Evolutionary conservation across 2,113 vertebrate genomes (phyloP).

Genomic region (Amia ocellicauda): DNA sequence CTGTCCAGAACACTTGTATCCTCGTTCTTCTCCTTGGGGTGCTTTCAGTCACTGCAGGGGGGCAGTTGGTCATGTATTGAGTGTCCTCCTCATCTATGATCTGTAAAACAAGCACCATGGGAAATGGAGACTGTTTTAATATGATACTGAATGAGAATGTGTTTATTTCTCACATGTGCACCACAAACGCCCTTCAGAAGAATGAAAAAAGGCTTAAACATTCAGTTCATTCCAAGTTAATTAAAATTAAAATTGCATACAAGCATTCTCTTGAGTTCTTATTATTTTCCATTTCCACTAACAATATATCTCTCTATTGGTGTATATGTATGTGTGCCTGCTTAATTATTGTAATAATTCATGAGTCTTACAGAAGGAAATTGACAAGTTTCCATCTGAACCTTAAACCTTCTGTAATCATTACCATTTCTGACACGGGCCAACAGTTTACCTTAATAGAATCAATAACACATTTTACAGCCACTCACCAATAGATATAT

Average conservation of each 20-base stretch:
- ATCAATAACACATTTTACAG: conserved; percentile 18
- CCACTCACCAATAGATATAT: neutral
- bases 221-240: too few relatives aligned
- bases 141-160: too few relatives aligned
- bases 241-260: too few relatives aligned
- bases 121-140: too few relatives aligned
- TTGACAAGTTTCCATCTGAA: conserved; percentile 18
- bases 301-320: neutral
- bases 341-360: conserved; percentile 14
- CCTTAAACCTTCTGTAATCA: neutral
- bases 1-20: conserved; percentile 94
- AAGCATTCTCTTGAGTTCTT: too few relatives aligned
- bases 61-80: conserved; percentile 96
- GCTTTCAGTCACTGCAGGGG: conserved; percentile 91
- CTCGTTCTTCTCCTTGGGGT: conserved; percentile 87
- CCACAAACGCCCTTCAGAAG: too few relatives aligned
- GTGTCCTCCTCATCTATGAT: conserved; percentile 97
- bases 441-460: conserved; percentile 38
- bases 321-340: neutral
- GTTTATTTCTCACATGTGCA: too few relatives aligned
- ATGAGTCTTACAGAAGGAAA: conserved; percentile 1
- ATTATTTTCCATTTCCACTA: neutral
- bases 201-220: too few relatives aligned
- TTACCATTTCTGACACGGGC: neutral
- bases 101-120: conserved; percentile 58